Percentiles rank a stretch among this genome's conserved stretches.
These are phyloP conservation scores for Drosophila sproati DNA, from an alignment of 1,140 invertebrate species.

Conservation along the genomic window DNA sequence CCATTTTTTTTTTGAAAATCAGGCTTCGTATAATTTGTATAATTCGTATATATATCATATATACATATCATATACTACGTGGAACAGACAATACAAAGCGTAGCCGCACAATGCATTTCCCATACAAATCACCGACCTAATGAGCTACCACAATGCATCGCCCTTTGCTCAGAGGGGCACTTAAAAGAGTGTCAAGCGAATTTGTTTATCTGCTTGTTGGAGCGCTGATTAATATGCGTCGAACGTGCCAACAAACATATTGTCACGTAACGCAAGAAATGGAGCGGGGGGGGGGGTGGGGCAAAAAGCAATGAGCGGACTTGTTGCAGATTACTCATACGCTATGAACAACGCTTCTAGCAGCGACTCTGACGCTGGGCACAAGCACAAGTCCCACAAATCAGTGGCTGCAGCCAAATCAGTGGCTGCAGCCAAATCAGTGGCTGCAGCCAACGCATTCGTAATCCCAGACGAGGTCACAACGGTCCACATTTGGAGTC, in stretches of 20 bases:
- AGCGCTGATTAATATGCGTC: conserved; percentile 59
- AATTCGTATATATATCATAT: not conserved
- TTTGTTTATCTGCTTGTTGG: conserved; percentile 38
- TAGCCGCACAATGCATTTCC: conserved; percentile 28
- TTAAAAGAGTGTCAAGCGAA: conserved; percentile 32
- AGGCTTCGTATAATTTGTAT: not conserved
- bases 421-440: conserved; percentile 44
- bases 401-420: conserved; percentile 11
- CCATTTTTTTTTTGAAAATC: not conserved
- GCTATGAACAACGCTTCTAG: conserved; percentile 14
- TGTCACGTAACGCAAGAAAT: conserved; percentile 63
- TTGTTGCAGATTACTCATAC: conserved; percentile 52
- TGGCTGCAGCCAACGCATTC: conserved; percentile 43
- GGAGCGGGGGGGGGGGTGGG: not conserved
- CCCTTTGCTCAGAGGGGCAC: not conserved
- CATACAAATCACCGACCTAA: conserved; percentile 52
- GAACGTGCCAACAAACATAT: conserved; percentile 64
- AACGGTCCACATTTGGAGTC: conserved; percentile 42
- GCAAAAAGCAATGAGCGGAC: not conserved
- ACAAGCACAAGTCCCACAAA: too few relatives aligned
- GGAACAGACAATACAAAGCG: conserved; percentile 2
- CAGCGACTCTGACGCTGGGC: not conserved
- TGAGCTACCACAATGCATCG: conserved; percentile 24
- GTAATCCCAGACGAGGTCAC: conserved; percentile 58
- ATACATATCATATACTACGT: conserved; percentile 8